Conservation (phyloP, 2,797 vertebrate species). For the Lepus townsendii region DNA sequence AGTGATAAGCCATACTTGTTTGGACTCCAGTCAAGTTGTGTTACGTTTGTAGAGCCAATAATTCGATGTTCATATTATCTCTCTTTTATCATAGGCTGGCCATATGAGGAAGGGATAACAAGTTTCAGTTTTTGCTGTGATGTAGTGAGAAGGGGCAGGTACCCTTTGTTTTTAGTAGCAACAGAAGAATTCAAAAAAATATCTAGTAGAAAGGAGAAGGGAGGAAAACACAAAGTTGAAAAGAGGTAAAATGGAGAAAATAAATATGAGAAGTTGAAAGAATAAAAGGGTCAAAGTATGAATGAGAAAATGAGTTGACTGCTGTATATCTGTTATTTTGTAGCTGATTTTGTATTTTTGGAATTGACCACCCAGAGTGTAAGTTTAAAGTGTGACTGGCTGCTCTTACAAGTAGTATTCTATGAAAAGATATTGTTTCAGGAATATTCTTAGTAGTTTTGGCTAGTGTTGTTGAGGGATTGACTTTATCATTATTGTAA, state of each 20-base stretch:
- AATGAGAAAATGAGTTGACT: neutral
- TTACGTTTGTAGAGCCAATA: conserved; percentile 19
- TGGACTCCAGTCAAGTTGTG: neutral
- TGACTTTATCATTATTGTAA: neutral
- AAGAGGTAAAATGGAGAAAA: neutral
- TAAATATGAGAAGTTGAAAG: neutral
- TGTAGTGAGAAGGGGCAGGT: neutral
- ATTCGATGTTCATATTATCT: neutral
- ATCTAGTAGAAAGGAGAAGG: neutral
- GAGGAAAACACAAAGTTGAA: neutral
- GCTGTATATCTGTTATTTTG: neutral
- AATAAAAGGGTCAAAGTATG: conserved; percentile 28
- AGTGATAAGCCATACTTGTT: neutral
- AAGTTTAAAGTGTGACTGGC: neutral
- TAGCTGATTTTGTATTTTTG: neutral
- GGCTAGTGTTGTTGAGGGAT: neutral
- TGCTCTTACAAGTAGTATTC: neutral
- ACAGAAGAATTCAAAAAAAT: conserved; percentile 6
- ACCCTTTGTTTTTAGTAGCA: neutral
- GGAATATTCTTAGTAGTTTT: neutral
- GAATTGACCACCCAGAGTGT: neutral
- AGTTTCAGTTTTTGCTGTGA: neutral
- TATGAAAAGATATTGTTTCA: neutral
- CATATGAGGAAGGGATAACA: neutral
- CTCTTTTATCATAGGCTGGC: neutral